phyloP scores from a whole-genome alignment of 64 coral and sea anemone species.

The Astreopora myriophthalma region DNA sequence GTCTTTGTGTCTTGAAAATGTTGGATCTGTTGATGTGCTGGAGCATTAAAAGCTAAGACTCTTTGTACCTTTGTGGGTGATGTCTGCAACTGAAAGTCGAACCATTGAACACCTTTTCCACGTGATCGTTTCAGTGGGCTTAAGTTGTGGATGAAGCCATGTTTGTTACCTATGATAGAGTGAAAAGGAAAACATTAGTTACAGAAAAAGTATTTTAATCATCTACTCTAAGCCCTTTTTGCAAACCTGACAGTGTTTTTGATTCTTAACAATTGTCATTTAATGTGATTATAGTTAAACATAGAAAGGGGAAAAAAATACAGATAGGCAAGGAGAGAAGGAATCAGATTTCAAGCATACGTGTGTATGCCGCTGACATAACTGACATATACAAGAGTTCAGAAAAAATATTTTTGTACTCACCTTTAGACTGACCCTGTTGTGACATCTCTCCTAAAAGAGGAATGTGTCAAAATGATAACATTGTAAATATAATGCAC shows the following conservation, averaged over 20 bases:
- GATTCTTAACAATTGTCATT: neutral
- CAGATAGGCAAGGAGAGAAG: neutral
- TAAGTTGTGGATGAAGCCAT: conserved; percentile 40
- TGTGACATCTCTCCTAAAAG: conserved; percentile 21
- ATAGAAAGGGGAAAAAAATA: neutral
- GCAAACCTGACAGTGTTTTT: no score
- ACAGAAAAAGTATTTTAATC: no score
- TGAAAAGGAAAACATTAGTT: no score
- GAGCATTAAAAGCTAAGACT: neutral
- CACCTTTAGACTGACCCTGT: conserved; percentile 10
- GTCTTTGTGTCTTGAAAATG: neutral
- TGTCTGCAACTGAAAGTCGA: conserved; percentile 58
- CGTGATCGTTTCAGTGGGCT: conserved; percentile 21
- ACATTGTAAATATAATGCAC: conserved; percentile 7
- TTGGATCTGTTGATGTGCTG: conserved; percentile 6
- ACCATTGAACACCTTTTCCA: conserved; percentile 22
- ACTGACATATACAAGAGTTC: neutral
- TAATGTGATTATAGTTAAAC: neutral
- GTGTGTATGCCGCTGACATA: neutral
- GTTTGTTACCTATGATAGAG: neutral
- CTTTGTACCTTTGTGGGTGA: neutral
- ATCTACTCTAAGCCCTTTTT: no score
- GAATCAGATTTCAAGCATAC: neutral
- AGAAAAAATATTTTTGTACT: neutral
- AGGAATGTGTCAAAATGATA: neutral